phyloP scores from a whole-genome alignment of 2,113 vertebrate species.

The Chrysemys picta region DNA sequence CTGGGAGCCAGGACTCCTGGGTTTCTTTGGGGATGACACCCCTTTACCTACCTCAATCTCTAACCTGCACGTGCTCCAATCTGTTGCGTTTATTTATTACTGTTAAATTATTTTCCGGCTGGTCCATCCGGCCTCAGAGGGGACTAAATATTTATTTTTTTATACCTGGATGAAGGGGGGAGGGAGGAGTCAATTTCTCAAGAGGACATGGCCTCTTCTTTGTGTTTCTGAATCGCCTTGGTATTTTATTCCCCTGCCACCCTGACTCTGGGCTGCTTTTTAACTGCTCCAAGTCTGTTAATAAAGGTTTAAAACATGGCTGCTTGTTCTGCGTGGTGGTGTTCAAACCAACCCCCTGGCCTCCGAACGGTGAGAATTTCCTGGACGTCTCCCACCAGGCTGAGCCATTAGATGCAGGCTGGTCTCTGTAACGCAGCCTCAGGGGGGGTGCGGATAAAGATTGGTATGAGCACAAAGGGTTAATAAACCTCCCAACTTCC shows the following conservation, averaged over 20 bases:
- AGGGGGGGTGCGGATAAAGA: no score
- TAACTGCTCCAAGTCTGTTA: neutral
- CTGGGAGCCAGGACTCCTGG: neutral
- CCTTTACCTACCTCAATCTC: neutral
- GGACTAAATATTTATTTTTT: neutral
- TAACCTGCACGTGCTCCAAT: fast-evolving
- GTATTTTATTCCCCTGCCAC: fast-evolving
- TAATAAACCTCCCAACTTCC: no score
- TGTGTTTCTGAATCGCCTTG: neutral
- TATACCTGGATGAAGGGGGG: fast-evolving
- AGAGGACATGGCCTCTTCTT: neutral
- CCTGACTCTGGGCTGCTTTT: no score
- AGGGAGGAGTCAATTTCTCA: fast-evolving
- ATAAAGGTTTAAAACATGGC: neutral
- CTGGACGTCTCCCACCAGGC: no score
- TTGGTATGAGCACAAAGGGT: no score
- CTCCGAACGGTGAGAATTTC: no score
- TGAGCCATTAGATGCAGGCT: no score
- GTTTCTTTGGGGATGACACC: neutral
- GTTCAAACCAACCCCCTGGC: neutral
- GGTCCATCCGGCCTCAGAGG: no score
- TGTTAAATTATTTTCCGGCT: no score
- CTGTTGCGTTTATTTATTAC: no score
- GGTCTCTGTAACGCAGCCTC: no score
- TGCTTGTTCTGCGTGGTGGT: neutral